Evolutionary conservation across 2,113 vertebrate genomes (phyloP), one percentile per base, ranked within the genome.

Genomic region (Monopterus albus): DNA sequence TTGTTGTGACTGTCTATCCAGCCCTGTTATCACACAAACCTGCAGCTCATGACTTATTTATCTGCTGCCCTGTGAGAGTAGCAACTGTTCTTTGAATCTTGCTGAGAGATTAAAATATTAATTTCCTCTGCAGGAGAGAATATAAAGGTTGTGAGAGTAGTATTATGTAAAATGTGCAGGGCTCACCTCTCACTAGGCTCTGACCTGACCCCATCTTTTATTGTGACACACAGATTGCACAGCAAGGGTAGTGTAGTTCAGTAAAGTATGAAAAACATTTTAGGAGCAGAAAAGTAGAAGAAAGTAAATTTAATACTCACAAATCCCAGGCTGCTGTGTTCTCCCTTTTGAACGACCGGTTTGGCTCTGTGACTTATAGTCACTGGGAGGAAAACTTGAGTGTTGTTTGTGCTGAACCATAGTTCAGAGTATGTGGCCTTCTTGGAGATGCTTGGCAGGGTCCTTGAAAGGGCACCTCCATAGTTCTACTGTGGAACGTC

Each of bases 1-100:
- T 69, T 84, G 80, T 69, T 75, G 68, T 86, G 74, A 65, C 72
- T 78, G 71, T 50, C 47, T 38, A 57, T 77, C 29, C 59, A 9
- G 62, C 70, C 6, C 56, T 83, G 83, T 86, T 91, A 83, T 90
- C 83, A 80, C 79, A 84, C 85, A 78, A 82, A 51, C 72, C 86
- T 79, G 64, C 78, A 65, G 50, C 71, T 88, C 82, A 90, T 91
- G 58, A 85, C 72, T 92, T 89, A 90, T 91, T 93, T 75, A 91
- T 82, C 57, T 28, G 15, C 80, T 61, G 87, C 64, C 71, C 79
- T 63, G 52, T 76, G 60, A 56, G 82, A 84, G 66, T 33, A 1
- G 43, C 42, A 55, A 33, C 68, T 75, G 72, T 79, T 68, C 66
- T 87, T 55, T 88, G 75, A 85, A 53, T 86, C 60, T 43, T 62